These are phyloP conservation scores for Parnassius glacialis DNA, from an alignment of 2,888 invertebrate species.

Conservation along the genomic window DNA sequence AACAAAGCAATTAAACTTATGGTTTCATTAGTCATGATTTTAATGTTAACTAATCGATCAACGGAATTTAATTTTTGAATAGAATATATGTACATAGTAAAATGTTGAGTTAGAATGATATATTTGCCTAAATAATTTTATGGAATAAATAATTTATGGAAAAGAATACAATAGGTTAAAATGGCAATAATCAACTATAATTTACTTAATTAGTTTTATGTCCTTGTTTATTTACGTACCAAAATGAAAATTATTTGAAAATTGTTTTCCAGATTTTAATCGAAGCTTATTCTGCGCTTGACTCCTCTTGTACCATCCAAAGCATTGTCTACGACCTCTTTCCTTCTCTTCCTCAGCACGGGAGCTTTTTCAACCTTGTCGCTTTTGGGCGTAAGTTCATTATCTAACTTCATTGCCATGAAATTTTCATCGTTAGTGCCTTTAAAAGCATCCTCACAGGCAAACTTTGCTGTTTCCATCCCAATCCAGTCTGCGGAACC, in stretches of 20 bases:
- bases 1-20: too few species aligned
- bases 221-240: conserved; percentile 2
- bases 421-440: conserved; percentile 30
- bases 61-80: too few species aligned
- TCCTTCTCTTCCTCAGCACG: conserved; percentile 42
- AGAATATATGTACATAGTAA: too few species aligned
- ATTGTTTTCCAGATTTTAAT: background rate
- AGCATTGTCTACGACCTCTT: conserved; percentile 28
- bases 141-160: too few species aligned
- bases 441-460: conserved; percentile 23
- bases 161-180: too few species aligned
- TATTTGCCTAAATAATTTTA: too few species aligned
- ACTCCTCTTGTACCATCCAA: conserved; percentile 35
- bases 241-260: conserved; percentile 7
- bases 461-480: conserved; percentile 30
- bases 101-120: too few species aligned
- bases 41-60: too few species aligned
- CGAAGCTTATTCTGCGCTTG: conserved; percentile 50
- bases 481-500: conserved; percentile 44
- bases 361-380: conserved; percentile 36
- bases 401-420: conserved; percentile 38
- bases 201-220: too few species aligned
- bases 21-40: too few species aligned
- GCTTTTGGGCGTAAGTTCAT: conserved; percentile 50
- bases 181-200: too few species aligned